phyloP scores from a whole-genome alignment of 2,888 invertebrate genomes.

The Hyposoter dolosus region DNA sequence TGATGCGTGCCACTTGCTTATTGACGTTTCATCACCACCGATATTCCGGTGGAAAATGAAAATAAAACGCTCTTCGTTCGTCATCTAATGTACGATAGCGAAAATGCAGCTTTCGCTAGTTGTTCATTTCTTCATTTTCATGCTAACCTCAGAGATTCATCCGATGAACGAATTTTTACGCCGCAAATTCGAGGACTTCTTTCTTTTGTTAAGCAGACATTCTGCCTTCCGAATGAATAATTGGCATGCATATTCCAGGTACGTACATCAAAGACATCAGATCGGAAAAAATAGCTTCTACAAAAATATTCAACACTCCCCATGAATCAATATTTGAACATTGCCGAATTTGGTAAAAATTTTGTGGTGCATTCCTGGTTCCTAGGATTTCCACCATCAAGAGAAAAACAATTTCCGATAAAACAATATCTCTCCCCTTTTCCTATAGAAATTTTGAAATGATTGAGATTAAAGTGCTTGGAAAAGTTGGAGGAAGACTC shows the following conservation, averaged over 20 bases:
- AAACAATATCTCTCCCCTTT: not conserved
- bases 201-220: not conserved
- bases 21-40: constrained; percentile 23
- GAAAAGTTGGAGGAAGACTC: not conserved
- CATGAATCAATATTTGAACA: not conserved
- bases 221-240: not conserved
- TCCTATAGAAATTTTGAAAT: not conserved
- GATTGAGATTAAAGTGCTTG: not conserved
- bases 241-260: not conserved
- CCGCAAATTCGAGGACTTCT: not conserved
- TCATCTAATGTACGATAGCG: not conserved
- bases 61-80: not conserved
- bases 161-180: too few species aligned
- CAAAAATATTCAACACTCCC: not conserved
- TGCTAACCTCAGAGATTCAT: too few species aligned
- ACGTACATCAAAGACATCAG: not conserved
- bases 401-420: not conserved
- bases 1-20: constrained; percentile 31
- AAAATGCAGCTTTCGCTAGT: not conserved
- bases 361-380: not conserved
- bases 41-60: not conserved
- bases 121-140: not conserved
- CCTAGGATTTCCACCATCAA: not conserved
- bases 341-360: not conserved
- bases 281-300: not conserved